Evolutionary conservation across 2,888 invertebrate species (phyloP).

Genomic region (Adineta ricciae): DNA sequence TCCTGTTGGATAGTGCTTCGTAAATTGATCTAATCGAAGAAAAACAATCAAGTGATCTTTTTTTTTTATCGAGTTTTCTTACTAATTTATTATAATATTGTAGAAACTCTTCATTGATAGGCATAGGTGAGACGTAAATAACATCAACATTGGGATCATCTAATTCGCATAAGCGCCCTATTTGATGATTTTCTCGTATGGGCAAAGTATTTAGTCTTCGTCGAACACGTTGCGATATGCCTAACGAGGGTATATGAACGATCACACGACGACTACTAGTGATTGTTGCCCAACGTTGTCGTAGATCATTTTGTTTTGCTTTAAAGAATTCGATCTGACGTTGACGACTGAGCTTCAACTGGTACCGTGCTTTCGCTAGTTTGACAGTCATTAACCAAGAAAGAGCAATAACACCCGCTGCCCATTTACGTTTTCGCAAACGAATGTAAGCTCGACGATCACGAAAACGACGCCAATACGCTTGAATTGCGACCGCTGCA

Average conservation of each 20-base stretch:
- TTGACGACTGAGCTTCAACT: conserved; percentile 41
- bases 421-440: conserved; percentile 47
- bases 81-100: conserved; percentile 49
- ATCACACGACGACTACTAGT: conserved; percentile 43
- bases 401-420: conserved; percentile 48
- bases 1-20: conserved; percentile 35
- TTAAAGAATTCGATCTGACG: conserved; percentile 44
- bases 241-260: conserved; percentile 49
- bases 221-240: conserved; percentile 42
- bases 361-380: conserved; percentile 44
- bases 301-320: conserved; percentile 37
- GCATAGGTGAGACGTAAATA: conserved; percentile 48
- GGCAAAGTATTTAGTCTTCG: conserved; percentile 44
- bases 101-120: conserved; percentile 47
- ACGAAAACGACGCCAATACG: conserved; percentile 40
- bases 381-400: conserved; percentile 49
- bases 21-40: conserved; percentile 34
- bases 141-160: conserved; percentile 50
- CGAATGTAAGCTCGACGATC: conserved; percentile 35
- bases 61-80: conserved; percentile 35
- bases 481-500: conserved; percentile 47
- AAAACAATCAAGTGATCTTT: no score
- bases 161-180: conserved; percentile 49
- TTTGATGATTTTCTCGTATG: conserved; percentile 47
- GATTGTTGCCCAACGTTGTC: conserved; percentile 42